phyloP scores from a whole-genome alignment of 30 jellyfish, hydroid and myxozoan species.

The Clytia hemisphaerica region DNA sequence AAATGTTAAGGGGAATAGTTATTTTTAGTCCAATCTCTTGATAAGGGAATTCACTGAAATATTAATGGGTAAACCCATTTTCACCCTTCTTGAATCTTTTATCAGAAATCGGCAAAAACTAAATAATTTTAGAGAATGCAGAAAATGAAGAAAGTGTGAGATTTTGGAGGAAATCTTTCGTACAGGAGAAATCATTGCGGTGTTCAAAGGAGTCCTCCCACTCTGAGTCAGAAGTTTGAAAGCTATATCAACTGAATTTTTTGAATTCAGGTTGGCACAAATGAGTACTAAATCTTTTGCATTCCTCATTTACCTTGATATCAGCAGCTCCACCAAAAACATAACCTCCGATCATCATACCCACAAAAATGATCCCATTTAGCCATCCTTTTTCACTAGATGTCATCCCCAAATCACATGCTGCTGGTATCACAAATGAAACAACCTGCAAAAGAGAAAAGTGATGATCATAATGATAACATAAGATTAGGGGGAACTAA shows the following conservation, averaged over 20 bases:
- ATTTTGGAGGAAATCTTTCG: neutral
- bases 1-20: too few relatives aligned
- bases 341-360: slow-evolving; percentile 96
- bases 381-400: slow-evolving; percentile 90
- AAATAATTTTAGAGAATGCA: neutral
- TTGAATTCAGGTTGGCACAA: too few relatives aligned
- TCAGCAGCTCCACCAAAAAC: slow-evolving; percentile 95
- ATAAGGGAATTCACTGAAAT: too few relatives aligned
- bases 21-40: too few relatives aligned
- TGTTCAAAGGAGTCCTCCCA: too few relatives aligned
- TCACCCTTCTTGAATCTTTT: neutral
- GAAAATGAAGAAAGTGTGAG: neutral
- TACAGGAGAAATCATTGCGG: too few relatives aligned
- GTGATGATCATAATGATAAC: too few relatives aligned
- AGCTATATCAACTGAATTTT: too few relatives aligned
- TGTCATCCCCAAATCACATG: slow-evolving; percentile 75
- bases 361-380: slow-evolving; percentile 83
- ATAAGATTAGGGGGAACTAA: too few relatives aligned
- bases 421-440: slow-evolving; percentile 89
- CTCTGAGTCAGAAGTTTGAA: too few relatives aligned
- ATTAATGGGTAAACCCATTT: too few relatives aligned
- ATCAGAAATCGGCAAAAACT: neutral
- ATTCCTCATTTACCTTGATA: slow-evolving; percentile 61
- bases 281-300: too few relatives aligned
- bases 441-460: slow-evolving; percentile 50